Evolutionary conservation across 92 coral and sea anemone genomes (phyloP), one percentile per base, ranked within the genome.

Genomic region (Hydrozoanthus gracilis): DNA sequence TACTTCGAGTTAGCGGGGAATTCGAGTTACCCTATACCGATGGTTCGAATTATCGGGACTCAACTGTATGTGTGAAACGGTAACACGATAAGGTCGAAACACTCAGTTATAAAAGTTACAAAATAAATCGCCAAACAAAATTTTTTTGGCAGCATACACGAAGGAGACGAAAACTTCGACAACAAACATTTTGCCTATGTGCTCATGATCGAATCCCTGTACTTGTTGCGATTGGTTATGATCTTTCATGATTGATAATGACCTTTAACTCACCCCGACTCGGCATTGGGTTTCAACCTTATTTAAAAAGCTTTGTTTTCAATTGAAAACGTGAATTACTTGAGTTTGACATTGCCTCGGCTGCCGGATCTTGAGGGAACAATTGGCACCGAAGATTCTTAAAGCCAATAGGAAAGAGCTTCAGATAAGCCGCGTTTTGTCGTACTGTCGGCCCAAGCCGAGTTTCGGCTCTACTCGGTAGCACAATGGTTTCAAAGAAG

Each of bases 281-380:
- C 58, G 85, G 85, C 85, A 80, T 80, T 62, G 56, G 85, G 85
- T 80, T 80, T 80, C 85, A 80, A 20, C 27, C 18, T 14, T 78
- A 6, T 58, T 56, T 65, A 48, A 66, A 65, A 80, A 47, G 55
- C 69, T 79, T 64, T 58, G 68, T 12, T 62, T 64, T 78, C 11
- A 66, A 17, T 51, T 9, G 58, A 48, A 65, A 58, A 79, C 74
- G 85, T 65, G 74, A 80, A 64, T 0, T 64, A 78, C 17, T 80
- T 27, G 39, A 27, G 39, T 27, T 27, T 27, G 39, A 27, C 39
- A 27, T 27, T 27, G 39, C 39, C 39, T 27, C 2, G 39, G 39
- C 39, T 27, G 39, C 39, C 39, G 39, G 39, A 27, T 27, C 20
- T 77, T 54, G 27, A 48, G 54, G 35, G 48, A 15, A 48, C 45